A percentile compares a stretch with the other conserved stretches of the same genome.
phyloP scores from a whole-genome alignment of 1,140 invertebrate genomes.

The Dinothrombium tinctorium region DNA sequence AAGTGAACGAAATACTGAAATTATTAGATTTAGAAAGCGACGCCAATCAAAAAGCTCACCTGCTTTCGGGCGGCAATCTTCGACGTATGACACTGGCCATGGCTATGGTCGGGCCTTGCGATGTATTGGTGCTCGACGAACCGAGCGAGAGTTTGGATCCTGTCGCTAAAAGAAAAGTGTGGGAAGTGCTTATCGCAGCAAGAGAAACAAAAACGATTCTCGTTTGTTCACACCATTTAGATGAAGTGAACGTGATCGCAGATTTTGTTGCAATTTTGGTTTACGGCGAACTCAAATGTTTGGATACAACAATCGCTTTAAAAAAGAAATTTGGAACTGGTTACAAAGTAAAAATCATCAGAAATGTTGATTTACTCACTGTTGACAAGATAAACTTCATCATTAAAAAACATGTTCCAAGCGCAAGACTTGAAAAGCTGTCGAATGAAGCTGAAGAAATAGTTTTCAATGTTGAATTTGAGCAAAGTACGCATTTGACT shows the following conservation, averaged over 20 bases:
- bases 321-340: slow-evolving; percentile 12
- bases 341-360: background rate
- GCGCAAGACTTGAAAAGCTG: too few relatives aligned
- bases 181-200: slow-evolving; percentile 31
- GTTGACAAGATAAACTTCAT: background rate
- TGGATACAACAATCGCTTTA: background rate
- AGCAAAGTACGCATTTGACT: too few relatives aligned
- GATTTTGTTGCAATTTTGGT: slow-evolving; percentile 18
- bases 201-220: slow-evolving; percentile 32
- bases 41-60: background rate
- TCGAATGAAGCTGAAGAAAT: too few relatives aligned
- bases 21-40: background rate
- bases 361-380: background rate
- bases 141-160: slow-evolving; percentile 26
- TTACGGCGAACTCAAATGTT: slow-evolving; percentile 2
- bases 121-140: slow-evolving; percentile 23
- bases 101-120: slow-evolving; percentile 24
- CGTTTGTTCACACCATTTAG: slow-evolving; percentile 19
- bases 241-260: slow-evolving; percentile 19
- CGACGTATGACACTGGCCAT: slow-evolving; percentile 28
- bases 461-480: too few relatives aligned
- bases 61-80: too few relatives aligned
- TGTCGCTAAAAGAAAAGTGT: slow-evolving; percentile 22
- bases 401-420: slow-evolving; percentile 1
- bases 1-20: background rate